These are phyloP conservation scores for Taurulus bubalis DNA, from an alignment of 2,113 vertebrate species.

Conservation along the genomic window DNA sequence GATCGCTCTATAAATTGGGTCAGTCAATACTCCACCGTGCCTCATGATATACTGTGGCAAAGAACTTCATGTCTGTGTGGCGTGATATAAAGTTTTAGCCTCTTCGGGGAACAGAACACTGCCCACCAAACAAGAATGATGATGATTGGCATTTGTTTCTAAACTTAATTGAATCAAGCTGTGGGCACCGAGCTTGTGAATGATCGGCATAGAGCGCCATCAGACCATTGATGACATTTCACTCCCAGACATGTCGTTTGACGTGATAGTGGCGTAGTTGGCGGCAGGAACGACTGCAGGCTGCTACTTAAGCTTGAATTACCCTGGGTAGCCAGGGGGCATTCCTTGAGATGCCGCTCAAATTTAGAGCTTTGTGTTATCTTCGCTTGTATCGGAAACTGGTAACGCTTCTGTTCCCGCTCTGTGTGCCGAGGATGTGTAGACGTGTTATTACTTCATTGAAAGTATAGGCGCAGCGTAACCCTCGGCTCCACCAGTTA, in stretches of 20 bases:
- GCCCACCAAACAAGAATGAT: not conserved
- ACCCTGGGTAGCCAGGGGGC: no score
- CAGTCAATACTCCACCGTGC: not conserved
- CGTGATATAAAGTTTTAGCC: not conserved
- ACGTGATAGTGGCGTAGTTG: not conserved
- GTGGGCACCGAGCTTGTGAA: not conserved
- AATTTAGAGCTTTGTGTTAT: no score
- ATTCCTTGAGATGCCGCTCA: no score
- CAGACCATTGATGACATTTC: no score
- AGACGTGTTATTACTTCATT: no score
- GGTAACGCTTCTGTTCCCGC: no score
- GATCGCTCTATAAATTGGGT: not conserved
- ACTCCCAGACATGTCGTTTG: not conserved
- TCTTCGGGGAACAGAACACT: not conserved
- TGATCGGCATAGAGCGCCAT: not conserved
- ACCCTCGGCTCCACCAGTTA: no score
- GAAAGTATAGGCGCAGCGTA: no score
- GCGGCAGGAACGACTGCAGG: no score
- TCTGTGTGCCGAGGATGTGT: no score
- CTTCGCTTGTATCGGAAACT: no score
- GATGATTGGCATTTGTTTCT: not conserved
- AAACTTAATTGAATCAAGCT: not conserved
- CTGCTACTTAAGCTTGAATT: no score
- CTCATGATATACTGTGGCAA: not conserved
- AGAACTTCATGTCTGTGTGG: not conserved